Evolutionary conservation across 1,140 invertebrate genomes (phyloP).

Genomic region (Neoseiulus cucumeris): DNA sequence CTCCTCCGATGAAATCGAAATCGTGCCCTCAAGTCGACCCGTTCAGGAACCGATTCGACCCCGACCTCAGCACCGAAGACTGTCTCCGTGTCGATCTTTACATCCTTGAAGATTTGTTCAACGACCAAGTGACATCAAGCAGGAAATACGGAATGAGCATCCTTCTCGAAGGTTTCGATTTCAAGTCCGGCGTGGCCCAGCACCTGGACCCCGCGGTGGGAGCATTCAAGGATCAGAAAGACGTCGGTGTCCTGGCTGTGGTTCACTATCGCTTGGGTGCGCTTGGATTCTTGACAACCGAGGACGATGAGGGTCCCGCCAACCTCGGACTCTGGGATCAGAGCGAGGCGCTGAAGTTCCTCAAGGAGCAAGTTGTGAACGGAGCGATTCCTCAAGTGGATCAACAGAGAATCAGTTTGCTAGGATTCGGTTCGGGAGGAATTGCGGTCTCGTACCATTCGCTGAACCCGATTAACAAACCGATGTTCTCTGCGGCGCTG

Average conservation of each 20-base stretch:
- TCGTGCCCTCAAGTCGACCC: background rate
- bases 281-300: background rate
- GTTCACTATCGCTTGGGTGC: background rate
- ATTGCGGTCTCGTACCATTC: background rate
- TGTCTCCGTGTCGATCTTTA: constrained; percentile 9
- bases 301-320: constrained; percentile 3
- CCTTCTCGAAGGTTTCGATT: background rate
- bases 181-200: background rate
- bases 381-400: background rate
- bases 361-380: background rate
- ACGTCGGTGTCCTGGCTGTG: background rate
- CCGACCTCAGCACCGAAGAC: background rate
- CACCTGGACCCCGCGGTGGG: background rate
- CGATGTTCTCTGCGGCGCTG: background rate
- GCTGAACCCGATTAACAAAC: background rate
- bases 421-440: constrained; percentile 1
- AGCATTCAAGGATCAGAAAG: background rate
- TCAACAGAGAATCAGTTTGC: background rate
- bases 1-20: background rate
- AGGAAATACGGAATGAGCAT: background rate
- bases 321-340: constrained; percentile 7
- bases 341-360: background rate
- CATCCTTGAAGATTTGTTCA: background rate
- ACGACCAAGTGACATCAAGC: background rate
- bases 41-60: background rate